Percentiles rank a stretch among this genome's conserved stretches.
Evolutionary conservation across 2,888 invertebrate species (phyloP).

Genomic region (Cataglyphis rosenhaueri): DNA sequence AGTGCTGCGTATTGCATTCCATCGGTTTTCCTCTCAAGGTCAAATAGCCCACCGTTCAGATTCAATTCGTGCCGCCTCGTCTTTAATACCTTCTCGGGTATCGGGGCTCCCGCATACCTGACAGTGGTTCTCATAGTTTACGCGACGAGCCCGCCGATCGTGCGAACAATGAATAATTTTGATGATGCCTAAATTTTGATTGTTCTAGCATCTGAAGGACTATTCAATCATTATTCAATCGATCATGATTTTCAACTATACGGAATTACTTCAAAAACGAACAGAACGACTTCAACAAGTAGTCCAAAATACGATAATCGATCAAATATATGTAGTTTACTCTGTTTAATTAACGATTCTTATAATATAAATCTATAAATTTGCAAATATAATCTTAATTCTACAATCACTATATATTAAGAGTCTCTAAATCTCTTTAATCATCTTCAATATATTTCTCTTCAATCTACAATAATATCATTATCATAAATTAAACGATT

Average conservation of each 20-base stretch:
- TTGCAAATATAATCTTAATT: neutral
- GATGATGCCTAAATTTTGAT: neutral
- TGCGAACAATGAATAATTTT: neutral
- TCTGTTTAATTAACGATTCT: neutral
- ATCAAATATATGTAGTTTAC: neutral
- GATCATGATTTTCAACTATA: neutral
- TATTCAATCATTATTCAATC: neutral
- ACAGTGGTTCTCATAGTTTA: slow-evolving; percentile 71
- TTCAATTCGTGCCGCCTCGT: slow-evolving; percentile 53
- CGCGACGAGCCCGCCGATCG: slow-evolving; percentile 26
- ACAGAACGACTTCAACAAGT: neutral
- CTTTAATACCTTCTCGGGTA: slow-evolving; percentile 61
- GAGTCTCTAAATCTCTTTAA: neutral
- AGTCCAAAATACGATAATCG: neutral
- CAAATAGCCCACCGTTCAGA: slow-evolving; percentile 54
- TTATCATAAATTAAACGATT: neutral
- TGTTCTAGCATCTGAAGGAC: neutral
- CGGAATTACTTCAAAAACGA: neutral
- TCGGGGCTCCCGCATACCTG: slow-evolving; percentile 66
- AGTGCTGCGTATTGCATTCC: slow-evolving; percentile 30
- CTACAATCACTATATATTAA: neutral
- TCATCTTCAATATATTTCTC: neutral
- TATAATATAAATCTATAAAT: neutral
- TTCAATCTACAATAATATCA: neutral
- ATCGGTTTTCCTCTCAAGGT: slow-evolving; percentile 59